A percentile compares a stretch with the other conserved stretches of the same genome.
phyloP scores from a whole-genome alignment of 2,888 invertebrate species.

The Diabrotica balteata region DNA sequence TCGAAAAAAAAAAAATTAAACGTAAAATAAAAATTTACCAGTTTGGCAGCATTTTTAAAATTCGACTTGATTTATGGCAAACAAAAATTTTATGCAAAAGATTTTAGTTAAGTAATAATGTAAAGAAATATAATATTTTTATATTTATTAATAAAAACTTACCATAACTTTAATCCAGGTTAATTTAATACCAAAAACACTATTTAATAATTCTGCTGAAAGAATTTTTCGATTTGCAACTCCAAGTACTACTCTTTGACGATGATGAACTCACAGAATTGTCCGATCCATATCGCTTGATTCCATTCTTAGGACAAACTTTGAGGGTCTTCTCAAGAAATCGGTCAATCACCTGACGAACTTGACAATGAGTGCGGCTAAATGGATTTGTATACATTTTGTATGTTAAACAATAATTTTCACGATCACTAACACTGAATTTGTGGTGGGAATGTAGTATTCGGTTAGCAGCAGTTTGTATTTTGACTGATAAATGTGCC shows the following conservation, averaged over 20 bases:
- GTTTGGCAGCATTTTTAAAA: no score
- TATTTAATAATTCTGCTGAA: conserved; percentile 4
- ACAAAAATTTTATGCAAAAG: no score
- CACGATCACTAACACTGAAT: no score
- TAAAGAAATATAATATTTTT: no score
- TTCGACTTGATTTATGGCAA: no score
- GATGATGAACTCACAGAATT: conserved; percentile 16
- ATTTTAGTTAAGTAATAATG: no score
- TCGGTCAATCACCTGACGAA: conserved; percentile 18
- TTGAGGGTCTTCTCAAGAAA: conserved; percentile 7
- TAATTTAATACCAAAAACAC: not conserved
- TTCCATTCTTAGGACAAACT: conserved; percentile 2
- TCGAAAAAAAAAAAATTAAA: no score
- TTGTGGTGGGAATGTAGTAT: no score
- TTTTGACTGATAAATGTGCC: not conserved
- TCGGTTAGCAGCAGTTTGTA: not conserved
- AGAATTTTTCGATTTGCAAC: not conserved
- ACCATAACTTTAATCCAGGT: not conserved
- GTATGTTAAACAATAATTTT: not conserved
- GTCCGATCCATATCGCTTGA: conserved; percentile 13
- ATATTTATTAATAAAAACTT: not conserved
- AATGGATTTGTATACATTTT: conserved; percentile 17
- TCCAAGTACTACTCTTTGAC: conserved; percentile 4
- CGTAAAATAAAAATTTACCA: no score
- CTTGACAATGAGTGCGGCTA: conserved; percentile 17